Evolutionary conservation across 1,140 invertebrate genomes (phyloP), one percentile per base, ranked within the genome.

Genomic region (Trichomalopsis sarcophagae): DNA sequence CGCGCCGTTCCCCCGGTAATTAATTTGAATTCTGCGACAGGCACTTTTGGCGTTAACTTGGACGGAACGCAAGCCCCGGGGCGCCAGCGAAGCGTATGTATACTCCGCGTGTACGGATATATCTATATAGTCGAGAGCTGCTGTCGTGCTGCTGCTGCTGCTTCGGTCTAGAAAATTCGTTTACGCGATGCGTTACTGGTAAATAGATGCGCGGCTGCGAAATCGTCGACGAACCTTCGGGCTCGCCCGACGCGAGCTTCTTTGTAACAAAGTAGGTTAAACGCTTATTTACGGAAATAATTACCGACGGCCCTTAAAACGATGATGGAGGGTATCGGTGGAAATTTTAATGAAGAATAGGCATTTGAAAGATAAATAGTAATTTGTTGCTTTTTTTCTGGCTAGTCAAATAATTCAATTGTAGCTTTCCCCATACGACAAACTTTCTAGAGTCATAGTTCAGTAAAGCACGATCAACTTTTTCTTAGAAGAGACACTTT

Each of bases 11-110:
- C 87, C 82, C 87, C 77, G 84, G 88, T 87, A 90, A 91, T 91
- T 91, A 90, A 90, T 90, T 91, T 86, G 90, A 89, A 90, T 90
- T 90, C 89, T 87, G 85, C 85, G 73, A 82, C 87, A 86, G 88
- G 83, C 88, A 86, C 86, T 89, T 89, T 87, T 87, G 86, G 86
- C 86, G 86, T 86, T 86, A 88, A 89, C 88, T 87, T 82, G 82
- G 84, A 83, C 55, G 33, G 33, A 44, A n/a, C 23, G 13, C 6
- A 68, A 83, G 73, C 50, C 55, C 74, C 50, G 23, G 6, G n/a
- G 33, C 55, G 21, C 55, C 21, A 62, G 21, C 55, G 17, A 62
- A 21, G 74, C 55, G 36, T 68, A 76, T 83, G 6, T 30, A 75
- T 40, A 27, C 71, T n/a, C 21, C 80, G 10, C 14, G 17, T 23